phyloP scores from a whole-genome alignment of 2,113 vertebrate species.

The Misgurnus mizolepis region DNA sequence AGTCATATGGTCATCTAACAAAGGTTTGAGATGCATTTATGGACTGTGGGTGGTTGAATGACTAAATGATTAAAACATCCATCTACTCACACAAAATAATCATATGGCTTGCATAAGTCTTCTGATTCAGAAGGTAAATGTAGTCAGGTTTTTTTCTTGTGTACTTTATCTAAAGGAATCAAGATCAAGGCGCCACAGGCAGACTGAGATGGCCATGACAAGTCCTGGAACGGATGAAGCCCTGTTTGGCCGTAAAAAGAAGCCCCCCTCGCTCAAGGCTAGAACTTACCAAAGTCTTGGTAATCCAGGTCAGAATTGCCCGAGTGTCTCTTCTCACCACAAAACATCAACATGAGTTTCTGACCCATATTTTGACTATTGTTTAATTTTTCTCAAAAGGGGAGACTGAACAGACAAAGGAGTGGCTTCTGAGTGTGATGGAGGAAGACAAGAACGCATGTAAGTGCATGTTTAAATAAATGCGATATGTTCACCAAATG shows the following conservation, averaged over 20 bases:
- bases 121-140: not conserved
- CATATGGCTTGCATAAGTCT: not conserved
- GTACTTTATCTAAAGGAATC: slow-evolving; percentile 32
- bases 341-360: not conserved
- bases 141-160: not conserved
- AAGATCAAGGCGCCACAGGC: slow-evolving; percentile 80
- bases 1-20: slow-evolving; percentile 73
- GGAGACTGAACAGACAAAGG: not conserved
- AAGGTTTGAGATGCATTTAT: slow-evolving; percentile 65
- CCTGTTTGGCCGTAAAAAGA: slow-evolving; percentile 35
- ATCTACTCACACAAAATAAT: too few relatives aligned
- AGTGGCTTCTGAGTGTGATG: slow-evolving; percentile 45
- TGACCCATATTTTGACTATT: too few relatives aligned
- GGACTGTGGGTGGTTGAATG: too few relatives aligned
- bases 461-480: slow-evolving; percentile 21
- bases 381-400: not conserved
- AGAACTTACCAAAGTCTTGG: slow-evolving; percentile 51
- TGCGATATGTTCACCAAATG: not conserved
- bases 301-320: slow-evolving; percentile 59
- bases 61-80: too few relatives aligned
- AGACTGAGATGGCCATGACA: slow-evolving; percentile 71
- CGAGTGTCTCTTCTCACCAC: not conserved
- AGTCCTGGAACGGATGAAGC: slow-evolving; percentile 55
- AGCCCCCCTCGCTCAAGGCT: slow-evolving; percentile 39
- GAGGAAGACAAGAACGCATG: slow-evolving; percentile 46